These are phyloP conservation scores for Cygnus atratus DNA, from an alignment of 2,113 vertebrate species.

Conservation along the genomic window DNA sequence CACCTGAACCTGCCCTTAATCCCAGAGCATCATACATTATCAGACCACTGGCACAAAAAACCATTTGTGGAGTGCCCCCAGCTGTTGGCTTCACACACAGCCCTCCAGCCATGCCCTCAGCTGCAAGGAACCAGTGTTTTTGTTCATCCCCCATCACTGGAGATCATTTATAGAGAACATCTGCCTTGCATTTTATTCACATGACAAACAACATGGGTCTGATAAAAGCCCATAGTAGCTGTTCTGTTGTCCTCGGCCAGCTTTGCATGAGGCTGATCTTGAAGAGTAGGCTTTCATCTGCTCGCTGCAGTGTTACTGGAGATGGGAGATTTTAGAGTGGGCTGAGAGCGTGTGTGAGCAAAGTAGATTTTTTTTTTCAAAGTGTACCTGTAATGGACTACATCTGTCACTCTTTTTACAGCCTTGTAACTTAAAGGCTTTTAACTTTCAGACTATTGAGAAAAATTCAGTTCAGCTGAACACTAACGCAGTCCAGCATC, in stretches of 20 bases:
- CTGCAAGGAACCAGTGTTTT: neutral
- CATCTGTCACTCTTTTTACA: conserved; percentile 46
- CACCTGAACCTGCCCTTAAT: neutral
- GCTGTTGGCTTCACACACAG: neutral
- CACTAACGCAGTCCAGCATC: neutral
- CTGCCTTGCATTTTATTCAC: neutral
- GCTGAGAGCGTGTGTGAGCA: neutral
- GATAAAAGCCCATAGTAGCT: neutral
- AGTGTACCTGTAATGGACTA: conserved; percentile 22
- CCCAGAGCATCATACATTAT: neutral
- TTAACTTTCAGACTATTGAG: neutral
- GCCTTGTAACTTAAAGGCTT: conserved; percentile 49
- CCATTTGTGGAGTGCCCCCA: neutral
- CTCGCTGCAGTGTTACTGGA: conserved; percentile 1
- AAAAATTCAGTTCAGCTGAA: conserved; percentile 35
- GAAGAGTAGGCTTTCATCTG: neutral
- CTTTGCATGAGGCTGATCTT: neutral
- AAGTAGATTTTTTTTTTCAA: neutral
- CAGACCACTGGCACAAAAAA: neutral
- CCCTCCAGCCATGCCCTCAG: neutral
- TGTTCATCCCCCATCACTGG: neutral
- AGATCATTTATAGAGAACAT: neutral
- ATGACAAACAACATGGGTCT: neutral
- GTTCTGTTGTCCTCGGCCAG: neutral
- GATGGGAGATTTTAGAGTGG: neutral